A percentile compares a stretch with the other conserved stretches of the same genome.
These are phyloP conservation scores for Proctacanthus coquilletti DNA, from an alignment of 1,140 invertebrate species.

Conservation along the genomic window DNA sequence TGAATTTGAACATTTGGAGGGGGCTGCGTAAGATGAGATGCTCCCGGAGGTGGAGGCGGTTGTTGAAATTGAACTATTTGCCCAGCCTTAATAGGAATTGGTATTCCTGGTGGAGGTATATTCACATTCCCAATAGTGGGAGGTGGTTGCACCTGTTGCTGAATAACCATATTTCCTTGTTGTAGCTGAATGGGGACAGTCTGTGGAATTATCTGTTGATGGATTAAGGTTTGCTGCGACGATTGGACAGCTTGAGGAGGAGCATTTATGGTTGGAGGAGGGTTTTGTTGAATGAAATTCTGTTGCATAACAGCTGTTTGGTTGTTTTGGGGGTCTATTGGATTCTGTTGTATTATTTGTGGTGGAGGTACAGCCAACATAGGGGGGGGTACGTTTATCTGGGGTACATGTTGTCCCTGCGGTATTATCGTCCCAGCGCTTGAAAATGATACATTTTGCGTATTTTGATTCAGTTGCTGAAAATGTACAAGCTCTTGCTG, in stretches of 20 bases:
- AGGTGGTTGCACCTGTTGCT: slow-evolving; percentile 3
- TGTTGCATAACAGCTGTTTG: background rate
- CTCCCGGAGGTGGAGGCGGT: slow-evolving; percentile 1
- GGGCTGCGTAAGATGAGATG: slow-evolving; percentile 2
- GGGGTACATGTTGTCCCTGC: slow-evolving; percentile 21
- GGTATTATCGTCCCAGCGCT: slow-evolving; percentile 21
- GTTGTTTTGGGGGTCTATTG: slow-evolving; percentile 1
- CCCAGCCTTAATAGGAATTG: slow-evolving; percentile 4
- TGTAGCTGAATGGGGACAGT: slow-evolving; percentile 4
- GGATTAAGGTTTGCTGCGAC: slow-evolving; percentile 4
- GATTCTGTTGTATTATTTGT: slow-evolving; percentile 1
- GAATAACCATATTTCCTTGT: slow-evolving; percentile 4
- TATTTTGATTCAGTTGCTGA: slow-evolving; percentile 36
- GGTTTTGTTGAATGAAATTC: slow-evolving; percentile 5
- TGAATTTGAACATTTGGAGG: slow-evolving; percentile 3
- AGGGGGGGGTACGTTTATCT: slow-evolving; percentile 3
- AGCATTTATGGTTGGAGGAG: slow-evolving; percentile 1
- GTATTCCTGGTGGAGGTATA: slow-evolving; percentile 4
- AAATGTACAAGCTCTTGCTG: slow-evolving; percentile 55
- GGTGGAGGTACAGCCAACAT: slow-evolving; percentile 4
- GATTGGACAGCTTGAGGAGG: background rate
- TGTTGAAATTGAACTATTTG: slow-evolving; percentile 3
- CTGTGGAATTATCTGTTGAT: slow-evolving; percentile 5
- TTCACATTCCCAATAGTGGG: slow-evolving; percentile 1
- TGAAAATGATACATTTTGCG: slow-evolving; percentile 31